Evolutionary conservation across 2,113 vertebrate species (phyloP), one percentile per base, ranked within the genome.

Genomic region (Spea multiplicata): DNA sequence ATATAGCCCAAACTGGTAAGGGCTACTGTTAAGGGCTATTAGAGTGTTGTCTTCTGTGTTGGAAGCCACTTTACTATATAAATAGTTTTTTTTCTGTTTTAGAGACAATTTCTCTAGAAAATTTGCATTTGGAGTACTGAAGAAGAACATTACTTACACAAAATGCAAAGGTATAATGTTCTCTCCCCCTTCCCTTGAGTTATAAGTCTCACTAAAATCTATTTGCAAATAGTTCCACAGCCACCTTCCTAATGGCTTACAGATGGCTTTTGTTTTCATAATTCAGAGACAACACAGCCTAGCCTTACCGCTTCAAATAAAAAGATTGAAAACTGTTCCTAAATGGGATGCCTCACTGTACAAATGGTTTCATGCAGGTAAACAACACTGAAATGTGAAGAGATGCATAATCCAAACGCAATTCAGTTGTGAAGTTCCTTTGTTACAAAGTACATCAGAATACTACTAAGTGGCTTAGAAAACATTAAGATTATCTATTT

Each of bases 261-360:
- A 49, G 45, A 48, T 69, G 67, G 13, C 46, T 69, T 69, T 50
- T 49, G 44, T 69, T 69, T 69, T 49, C 12, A 6, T 64, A 64
- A 30, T 30, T 17, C n/a, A 16, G n/a, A 64, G 5, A 64, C 14
- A 64, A 16, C 4, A 30, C n/a, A 64, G 6, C 61, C 4, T 9
- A 16, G 61, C 5, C 61, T 9, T 17, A 64, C 3, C 6, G 17
- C 61, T 16, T 16, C 17, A 17, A 4, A 8, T 64, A 30, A 64
- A 59, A 3, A 59, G 55, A 53, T 8, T 53, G 10, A n/a, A 61
- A 61, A 13, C n/a, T 64, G 14, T 64, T 64, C n/a, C n/a, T 64
- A 5, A 17, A 64, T 64, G n/a, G 61, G 9, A 16, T 64, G 61
- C 57, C 30, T 64, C n/a, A 64, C n/a, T 16, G 61, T 64, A 6